Conservation (phyloP, 2,797 vertebrate genomes). For the Poeciliopsis gracilis region DNA sequence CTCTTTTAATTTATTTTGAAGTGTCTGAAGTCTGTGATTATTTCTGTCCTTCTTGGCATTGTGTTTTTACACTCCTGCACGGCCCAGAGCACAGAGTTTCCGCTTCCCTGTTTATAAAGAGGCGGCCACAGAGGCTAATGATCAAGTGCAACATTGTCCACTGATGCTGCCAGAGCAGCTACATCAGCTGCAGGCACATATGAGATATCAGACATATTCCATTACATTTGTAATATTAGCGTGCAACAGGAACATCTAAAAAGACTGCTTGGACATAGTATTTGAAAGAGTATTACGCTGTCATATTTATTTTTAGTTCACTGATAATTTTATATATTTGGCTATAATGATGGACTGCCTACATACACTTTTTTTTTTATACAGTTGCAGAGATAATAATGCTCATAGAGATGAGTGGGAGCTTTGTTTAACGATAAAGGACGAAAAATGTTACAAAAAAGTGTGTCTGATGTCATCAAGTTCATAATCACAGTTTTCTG, state of each 20-base stretch:
- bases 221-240: background rate
- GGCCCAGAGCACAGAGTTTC: background rate
- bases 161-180: slow-evolving; percentile 3
- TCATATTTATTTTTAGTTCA: background rate
- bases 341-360: background rate
- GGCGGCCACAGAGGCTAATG: background rate
- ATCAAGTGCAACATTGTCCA: background rate
- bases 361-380: background rate
- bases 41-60: background rate
- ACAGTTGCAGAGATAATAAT: background rate
- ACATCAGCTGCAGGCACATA: slow-evolving; percentile 17
- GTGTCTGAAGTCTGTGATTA: background rate
- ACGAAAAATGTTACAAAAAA: background rate
- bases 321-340: background rate
- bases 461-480: background rate
- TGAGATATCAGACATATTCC: slow-evolving; percentile 4
- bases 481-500: background rate
- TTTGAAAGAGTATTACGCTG: too few relatives aligned
- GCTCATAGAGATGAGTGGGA: background rate
- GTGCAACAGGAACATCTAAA: background rate
- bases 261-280: background rate
- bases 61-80: background rate
- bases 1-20: background rate
- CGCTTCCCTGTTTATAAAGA: background rate
- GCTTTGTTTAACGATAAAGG: background rate